Conservation (phyloP, 2,888 invertebrate genomes). For the Acleris holmiana region DNA sequence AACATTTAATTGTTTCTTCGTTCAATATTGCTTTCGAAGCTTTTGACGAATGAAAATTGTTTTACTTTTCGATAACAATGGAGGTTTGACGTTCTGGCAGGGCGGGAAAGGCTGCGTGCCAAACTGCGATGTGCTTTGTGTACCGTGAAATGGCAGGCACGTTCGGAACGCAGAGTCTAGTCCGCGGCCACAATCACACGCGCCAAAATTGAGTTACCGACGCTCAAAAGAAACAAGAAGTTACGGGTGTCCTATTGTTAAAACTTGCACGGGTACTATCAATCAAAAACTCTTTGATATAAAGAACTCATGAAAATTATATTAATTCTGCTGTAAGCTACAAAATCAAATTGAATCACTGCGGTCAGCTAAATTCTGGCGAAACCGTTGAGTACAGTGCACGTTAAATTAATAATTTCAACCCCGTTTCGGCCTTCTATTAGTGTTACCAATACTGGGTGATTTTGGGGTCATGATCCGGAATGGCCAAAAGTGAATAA, state of each 20-base stretch:
- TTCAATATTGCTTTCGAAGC: conserved; percentile 44
- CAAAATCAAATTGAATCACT: too few species aligned
- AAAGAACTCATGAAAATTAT: not conserved
- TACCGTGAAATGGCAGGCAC: conserved; percentile 58
- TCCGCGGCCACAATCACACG: conserved; percentile 14
- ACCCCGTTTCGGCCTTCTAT: too few species aligned
- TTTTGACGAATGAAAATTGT: conserved; percentile 61
- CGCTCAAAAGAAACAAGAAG: conserved; percentile 16
- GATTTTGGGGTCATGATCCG: too few species aligned
- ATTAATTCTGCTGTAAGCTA: not conserved
- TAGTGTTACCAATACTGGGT: too few species aligned
- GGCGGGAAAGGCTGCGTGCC: conserved; percentile 53
- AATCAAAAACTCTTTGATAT: too few species aligned
- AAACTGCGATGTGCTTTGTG: conserved; percentile 62
- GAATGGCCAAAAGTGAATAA: too few species aligned
- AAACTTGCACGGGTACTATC: not conserved
- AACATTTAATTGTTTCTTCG: conserved; percentile 42
- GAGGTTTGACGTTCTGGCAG: conserved; percentile 58
- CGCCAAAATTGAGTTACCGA: conserved; percentile 15
- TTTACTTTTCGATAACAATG: conserved; percentile 58
- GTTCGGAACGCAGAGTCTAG: conserved; percentile 30
- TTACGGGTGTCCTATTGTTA: conserved; percentile 8
- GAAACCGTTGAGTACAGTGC: too few species aligned
- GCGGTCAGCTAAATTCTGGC: too few species aligned
- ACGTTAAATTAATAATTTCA: too few species aligned